Percentiles rank a stretch among this genome's conserved stretches.
These are phyloP conservation scores for Aspidoscelis tigris DNA, from an alignment of 2,113 vertebrate species.

Conservation along the genomic window DNA sequence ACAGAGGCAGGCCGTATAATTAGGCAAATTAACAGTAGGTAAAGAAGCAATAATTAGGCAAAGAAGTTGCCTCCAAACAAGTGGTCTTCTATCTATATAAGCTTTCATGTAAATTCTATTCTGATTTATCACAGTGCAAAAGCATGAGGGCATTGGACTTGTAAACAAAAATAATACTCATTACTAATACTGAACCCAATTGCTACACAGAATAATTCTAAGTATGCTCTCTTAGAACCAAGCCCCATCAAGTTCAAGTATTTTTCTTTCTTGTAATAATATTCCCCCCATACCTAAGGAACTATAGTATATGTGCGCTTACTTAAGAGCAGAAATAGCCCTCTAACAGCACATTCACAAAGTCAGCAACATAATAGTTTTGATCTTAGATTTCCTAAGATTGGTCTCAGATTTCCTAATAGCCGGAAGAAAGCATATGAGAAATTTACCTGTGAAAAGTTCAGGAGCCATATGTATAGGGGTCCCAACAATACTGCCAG, in stretches of 20 bases:
- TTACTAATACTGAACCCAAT: background rate
- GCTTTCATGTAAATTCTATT: background rate
- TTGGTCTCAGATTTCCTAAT: background rate
- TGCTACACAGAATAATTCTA: background rate
- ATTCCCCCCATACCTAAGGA: background rate
- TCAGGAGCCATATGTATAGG: slow-evolving; percentile 99
- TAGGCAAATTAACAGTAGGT: background rate
- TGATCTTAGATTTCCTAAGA: background rate
- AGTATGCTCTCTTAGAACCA: background rate
- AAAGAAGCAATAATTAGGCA: background rate
- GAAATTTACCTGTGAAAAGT: slow-evolving; percentile 91
- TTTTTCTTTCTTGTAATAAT: background rate
- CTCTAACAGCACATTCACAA: background rate
- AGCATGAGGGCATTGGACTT: background rate
- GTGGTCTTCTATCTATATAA: background rate
- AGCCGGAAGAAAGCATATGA: background rate
- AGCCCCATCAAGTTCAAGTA: background rate
- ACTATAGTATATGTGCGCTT: too few species aligned
- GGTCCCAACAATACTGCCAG: slow-evolving; percentile 97
- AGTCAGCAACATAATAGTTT: too few species aligned
- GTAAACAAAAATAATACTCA: too few species aligned
- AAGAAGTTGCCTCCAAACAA: background rate
- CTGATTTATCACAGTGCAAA: background rate
- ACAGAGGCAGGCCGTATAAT: background rate
- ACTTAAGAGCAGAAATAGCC: background rate